Conservation (phyloP, 2,888 invertebrate genomes). For the Tipula lateralis region DNA sequence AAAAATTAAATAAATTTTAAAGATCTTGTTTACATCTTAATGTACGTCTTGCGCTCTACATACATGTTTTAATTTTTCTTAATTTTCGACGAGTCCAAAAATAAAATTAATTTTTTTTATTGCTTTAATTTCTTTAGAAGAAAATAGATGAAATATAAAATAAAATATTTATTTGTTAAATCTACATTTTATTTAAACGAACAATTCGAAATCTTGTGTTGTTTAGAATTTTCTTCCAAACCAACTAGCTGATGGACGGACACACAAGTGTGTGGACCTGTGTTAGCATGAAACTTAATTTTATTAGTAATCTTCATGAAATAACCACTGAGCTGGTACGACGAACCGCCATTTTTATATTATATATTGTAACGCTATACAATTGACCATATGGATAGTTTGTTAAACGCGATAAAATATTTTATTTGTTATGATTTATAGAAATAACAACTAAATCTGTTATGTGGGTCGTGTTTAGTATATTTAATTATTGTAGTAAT, state of each 20-base stretch:
- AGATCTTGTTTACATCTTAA: slow-evolving; percentile 19
- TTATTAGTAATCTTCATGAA: not conserved
- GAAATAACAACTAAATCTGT: not conserved
- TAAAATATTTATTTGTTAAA: not conserved
- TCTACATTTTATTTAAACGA: not conserved
- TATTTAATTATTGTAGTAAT: not conserved
- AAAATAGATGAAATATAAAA: not conserved
- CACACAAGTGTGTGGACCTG: not conserved
- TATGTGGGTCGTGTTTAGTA: not conserved
- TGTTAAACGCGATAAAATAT: not conserved
- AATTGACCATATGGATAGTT: not conserved
- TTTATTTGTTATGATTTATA: not conserved
- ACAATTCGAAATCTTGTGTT: not conserved
- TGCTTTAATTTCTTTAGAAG: not conserved
- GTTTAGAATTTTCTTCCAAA: not conserved
- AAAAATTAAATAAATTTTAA: too few species aligned
- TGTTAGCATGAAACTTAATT: not conserved
- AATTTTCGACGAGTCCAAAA: not conserved
- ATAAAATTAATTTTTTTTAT: not conserved
- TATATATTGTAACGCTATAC: not conserved
- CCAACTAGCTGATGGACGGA: not conserved
- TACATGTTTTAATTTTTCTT: not conserved
- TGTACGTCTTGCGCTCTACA: not conserved
- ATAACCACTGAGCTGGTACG: not conserved
- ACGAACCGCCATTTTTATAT: not conserved